Evolutionary conservation across 2,888 invertebrate species (phyloP).

Genomic region (Drosophila helvetica): DNA sequence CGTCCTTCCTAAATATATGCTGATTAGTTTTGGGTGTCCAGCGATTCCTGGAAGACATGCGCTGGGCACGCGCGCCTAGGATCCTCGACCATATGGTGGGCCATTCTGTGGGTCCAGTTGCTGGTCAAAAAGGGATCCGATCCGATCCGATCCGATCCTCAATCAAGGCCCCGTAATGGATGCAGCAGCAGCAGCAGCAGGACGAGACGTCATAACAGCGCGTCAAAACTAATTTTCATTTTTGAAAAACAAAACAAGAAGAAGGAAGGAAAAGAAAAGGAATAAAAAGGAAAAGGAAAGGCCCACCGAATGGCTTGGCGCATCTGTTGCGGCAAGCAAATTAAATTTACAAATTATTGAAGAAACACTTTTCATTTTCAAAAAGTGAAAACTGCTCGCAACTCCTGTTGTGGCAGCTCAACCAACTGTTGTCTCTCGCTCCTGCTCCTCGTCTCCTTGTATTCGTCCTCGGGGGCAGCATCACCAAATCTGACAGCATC

Average conservation of each 20-base stretch:
- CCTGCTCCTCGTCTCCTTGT: not conserved
- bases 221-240: slow-evolving; percentile 77
- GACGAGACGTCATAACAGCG: slow-evolving; percentile 73
- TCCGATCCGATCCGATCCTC: slow-evolving; percentile 39
- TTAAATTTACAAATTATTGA: slow-evolving; percentile 65
- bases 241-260: slow-evolving; percentile 51
- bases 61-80: slow-evolving; percentile 52
- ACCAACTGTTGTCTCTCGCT: slow-evolving; percentile 53
- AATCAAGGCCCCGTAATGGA: slow-evolving; percentile 56
- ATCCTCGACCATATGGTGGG: slow-evolving; percentile 50
- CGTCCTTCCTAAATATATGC: slow-evolving; percentile 20
- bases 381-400: slow-evolving; percentile 69
- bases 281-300: slow-evolving; percentile 2
- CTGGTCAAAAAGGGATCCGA: slow-evolving; percentile 33
- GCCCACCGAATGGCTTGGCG: slow-evolving; percentile 18
- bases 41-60: slow-evolving; percentile 61
- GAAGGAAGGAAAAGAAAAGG: not conserved
- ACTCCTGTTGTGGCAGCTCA: slow-evolving; percentile 48
- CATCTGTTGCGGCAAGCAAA: slow-evolving; percentile 71
- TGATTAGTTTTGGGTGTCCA: slow-evolving; percentile 37
- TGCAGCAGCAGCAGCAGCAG: slow-evolving; percentile 22
- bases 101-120: slow-evolving; percentile 25
- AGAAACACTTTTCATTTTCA: slow-evolving; percentile 73
- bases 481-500: slow-evolving; percentile 72
- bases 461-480: not conserved